Evolutionary conservation across 1,140 invertebrate species (phyloP), one percentile per base, ranked within the genome.

Genomic region (Drosophila sulfurigaster): DNA sequence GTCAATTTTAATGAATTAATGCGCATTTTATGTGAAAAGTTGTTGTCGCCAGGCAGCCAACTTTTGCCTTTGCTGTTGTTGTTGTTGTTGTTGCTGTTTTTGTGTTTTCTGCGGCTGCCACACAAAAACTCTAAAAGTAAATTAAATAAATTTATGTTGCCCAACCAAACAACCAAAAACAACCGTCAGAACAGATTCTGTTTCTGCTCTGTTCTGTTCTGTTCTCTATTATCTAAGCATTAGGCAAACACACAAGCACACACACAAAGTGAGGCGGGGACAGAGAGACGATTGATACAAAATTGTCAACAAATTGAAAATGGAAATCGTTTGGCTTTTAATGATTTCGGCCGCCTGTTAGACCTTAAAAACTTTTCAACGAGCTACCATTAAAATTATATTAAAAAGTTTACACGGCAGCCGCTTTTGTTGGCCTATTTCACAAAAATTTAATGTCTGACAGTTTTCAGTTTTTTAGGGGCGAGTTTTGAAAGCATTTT

Each of bases 1-100:
- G 85, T 88, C 85, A 89, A 89, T 82, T 88, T 88, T 89, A 88
- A 88, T 88, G 85, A 88, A 88, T 85, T 89, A 88, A 88, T 88
- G 85, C 81, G 85, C 75, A 89, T 88, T 88, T 88, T 88, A 89
- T 88, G 85, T 81, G 85, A 72, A 89, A 89, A 89, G 85, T 88
- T 88, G 57, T 64, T 77, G 49, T 71, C 51, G 43, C 56, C 41
- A 38, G 51, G 41, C 20, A 16, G 66, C 67, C 45, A 25, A 13
- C 48, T 35, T 52, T 49, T 63, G 48, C 32, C 25, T 16, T 11
- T 25, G 52, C 20, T 38, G 59, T 54, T 70, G 59, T 57, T 75
- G 46, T 25, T 56, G 59, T 66, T 46, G 43, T 62, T 25, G 59
- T 54, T 70, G 59, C 51, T 75, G 46, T 3, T 56, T 63, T 66